A percentile compares a stretch with the other conserved stretches of the same genome.
These are phyloP conservation scores for Ricordea florida DNA, from an alignment of 92 coral and sea anemone species.

Conservation along the genomic window DNA sequence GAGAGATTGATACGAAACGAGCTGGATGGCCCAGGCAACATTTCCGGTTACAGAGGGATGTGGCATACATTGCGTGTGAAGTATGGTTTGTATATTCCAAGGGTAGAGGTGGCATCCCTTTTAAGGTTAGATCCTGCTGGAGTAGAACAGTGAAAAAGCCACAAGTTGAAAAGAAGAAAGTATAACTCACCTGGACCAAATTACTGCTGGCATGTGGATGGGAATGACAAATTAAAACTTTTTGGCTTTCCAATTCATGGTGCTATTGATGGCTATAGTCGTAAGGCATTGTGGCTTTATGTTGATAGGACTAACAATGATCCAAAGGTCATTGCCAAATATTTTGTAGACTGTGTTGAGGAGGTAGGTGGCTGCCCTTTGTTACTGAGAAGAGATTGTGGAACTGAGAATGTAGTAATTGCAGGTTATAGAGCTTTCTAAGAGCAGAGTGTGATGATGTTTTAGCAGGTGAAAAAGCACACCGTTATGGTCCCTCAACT, in stretches of 20 bases:
- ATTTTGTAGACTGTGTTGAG: constrained; percentile 8
- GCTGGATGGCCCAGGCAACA: constrained; percentile 52
- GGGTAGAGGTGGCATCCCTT: constrained; percentile 8
- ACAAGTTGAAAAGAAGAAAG: too few relatives aligned
- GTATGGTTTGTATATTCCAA: constrained; percentile 51
- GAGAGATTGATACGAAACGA: constrained; percentile 31
- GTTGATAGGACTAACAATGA: too few relatives aligned
- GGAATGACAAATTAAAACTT: too few relatives aligned
- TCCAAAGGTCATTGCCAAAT: too few relatives aligned
- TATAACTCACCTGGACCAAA: too few relatives aligned
- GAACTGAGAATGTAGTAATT: constrained; percentile 26
- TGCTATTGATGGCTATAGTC: too few relatives aligned
- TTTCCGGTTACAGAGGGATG: constrained; percentile 40
- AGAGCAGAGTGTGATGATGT: constrained; percentile 21
- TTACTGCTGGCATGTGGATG: too few relatives aligned
- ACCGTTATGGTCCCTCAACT: constrained; percentile 27
- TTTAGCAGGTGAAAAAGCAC: constrained; percentile 18
- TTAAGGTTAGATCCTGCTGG: constrained; percentile 22
- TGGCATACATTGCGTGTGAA: constrained; percentile 63
- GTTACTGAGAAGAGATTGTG: constrained; percentile 14
- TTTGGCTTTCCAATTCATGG: too few relatives aligned
- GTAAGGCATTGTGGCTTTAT: too few relatives aligned
- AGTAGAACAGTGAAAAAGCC: neutral
- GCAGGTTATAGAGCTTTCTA: constrained; percentile 24
- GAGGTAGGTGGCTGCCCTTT: constrained; percentile 16